phyloP scores from a whole-genome alignment of 2,888 invertebrate species.

The Cantharis rufa region DNA sequence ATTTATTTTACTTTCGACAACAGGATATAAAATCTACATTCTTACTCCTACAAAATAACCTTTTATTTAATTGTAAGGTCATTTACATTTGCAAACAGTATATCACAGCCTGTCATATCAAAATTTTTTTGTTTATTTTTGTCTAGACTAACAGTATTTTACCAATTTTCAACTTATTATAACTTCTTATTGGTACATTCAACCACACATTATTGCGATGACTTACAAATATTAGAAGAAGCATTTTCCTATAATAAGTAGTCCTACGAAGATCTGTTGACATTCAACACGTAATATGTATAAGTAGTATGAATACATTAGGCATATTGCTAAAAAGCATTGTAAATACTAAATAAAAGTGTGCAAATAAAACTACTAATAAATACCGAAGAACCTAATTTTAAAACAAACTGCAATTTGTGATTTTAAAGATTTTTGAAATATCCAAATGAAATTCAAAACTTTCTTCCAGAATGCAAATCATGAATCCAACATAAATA shows the following conservation, averaged over 20 bases:
- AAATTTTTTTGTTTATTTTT: background rate
- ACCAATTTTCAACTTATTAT: background rate
- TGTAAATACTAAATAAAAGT: too few species aligned
- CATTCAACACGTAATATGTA: too few species aligned
- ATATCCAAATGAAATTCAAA: too few species aligned
- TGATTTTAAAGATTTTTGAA: too few species aligned
- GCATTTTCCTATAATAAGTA: background rate
- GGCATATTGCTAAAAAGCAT: too few species aligned
- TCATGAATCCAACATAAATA: too few species aligned
- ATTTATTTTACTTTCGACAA: background rate
- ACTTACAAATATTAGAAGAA: background rate
- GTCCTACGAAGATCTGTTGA: background rate
- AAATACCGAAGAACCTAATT: too few species aligned
- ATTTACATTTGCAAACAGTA: background rate
- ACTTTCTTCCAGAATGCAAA: too few species aligned
- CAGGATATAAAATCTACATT: background rate
- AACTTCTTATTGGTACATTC: background rate
- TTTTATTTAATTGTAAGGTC: background rate
- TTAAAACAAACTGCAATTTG: too few species aligned
- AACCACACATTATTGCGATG: background rate
- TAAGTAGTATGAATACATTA: too few species aligned
- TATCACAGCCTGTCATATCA: background rate
- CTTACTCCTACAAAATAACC: background rate
- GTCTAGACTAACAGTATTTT: constrained; percentile 1
- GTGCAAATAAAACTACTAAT: too few species aligned